These are phyloP conservation scores for Myotis yumanensis DNA, from an alignment of 2,113 vertebrate species.

Conservation along the genomic window DNA sequence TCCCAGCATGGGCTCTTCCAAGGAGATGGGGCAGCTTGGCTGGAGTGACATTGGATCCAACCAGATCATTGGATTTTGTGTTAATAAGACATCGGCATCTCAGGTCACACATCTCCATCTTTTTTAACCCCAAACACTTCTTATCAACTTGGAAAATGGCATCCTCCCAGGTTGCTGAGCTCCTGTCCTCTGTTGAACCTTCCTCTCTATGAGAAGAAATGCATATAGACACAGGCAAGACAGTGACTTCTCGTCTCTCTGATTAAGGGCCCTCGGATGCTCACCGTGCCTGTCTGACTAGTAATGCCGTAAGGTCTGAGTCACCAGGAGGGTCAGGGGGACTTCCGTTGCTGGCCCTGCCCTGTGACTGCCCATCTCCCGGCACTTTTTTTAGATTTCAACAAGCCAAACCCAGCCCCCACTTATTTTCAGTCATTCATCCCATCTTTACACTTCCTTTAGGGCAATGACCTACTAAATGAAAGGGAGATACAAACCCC, in stretches of 20 bases:
- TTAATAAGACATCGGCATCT: not conserved
- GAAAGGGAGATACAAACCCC: constrained; percentile 64
- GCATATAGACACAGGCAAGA: not conserved
- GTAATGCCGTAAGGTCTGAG: not conserved
- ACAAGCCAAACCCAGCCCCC: not conserved
- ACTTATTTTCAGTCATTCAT: constrained; percentile 65
- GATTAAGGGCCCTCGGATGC: not conserved
- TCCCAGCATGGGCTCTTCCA: not conserved
- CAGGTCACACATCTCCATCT: not conserved
- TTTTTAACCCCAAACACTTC: not conserved
- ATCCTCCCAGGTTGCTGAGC: not conserved
- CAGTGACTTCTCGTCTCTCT: not conserved
- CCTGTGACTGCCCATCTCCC: not conserved
- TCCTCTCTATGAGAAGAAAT: not conserved
- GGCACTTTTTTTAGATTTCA: not conserved
- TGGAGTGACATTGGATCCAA: not conserved
- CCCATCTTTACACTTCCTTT: constrained; percentile 44
- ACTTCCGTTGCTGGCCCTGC: not conserved
- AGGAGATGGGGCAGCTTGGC: not conserved
- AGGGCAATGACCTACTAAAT: constrained; percentile 70
- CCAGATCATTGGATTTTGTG: not conserved
- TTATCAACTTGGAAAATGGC: not conserved
- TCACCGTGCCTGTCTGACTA: constrained; percentile 39
- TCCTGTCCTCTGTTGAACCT: not conserved
- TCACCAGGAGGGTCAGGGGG: not conserved